Evolutionary conservation across 2,888 invertebrate species (phyloP).

Genomic region (Tenthredo amoena): DNA sequence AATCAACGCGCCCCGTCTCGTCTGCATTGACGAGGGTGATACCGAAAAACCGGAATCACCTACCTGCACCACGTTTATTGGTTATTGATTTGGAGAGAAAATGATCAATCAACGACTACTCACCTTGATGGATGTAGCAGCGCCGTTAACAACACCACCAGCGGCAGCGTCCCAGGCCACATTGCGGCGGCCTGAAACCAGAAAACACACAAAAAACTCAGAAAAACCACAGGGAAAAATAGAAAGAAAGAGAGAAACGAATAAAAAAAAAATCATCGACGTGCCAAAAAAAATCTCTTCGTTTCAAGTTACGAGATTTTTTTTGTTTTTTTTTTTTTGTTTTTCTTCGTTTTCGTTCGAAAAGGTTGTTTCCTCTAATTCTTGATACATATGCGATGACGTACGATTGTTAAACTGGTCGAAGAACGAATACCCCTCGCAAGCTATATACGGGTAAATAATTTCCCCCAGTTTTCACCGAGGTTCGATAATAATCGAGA

Average conservation of each 20-base stretch:
- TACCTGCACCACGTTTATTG: slow-evolving; percentile 33
- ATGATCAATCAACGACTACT: slow-evolving; percentile 58
- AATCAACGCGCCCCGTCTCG: neutral
- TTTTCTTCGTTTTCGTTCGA: no score
- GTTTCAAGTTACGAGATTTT: no score
- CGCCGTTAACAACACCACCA: slow-evolving; percentile 75
- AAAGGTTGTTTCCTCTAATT: no score
- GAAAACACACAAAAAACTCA: slow-evolving; percentile 53
- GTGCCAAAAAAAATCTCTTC: no score
- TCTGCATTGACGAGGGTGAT: slow-evolving; percentile 1
- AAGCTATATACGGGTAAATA: no score
- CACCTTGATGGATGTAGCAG: slow-evolving; percentile 75
- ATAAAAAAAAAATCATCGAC: neutral
- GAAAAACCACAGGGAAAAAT: neutral
- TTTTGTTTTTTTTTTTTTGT: no score
- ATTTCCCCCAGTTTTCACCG: neutral
- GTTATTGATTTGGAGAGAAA: slow-evolving; percentile 39
- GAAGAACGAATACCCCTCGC: no score
- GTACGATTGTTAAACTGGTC: no score
- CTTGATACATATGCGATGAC: no score
- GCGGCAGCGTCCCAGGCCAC: slow-evolving; percentile 77
- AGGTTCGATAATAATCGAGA: slow-evolving; percentile 16
- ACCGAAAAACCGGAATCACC: neutral
- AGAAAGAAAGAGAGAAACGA: neutral
- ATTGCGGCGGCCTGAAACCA: slow-evolving; percentile 77